Evolutionary conservation across 1,140 invertebrate species (phyloP).

Genomic region (Goniozus legneri): DNA sequence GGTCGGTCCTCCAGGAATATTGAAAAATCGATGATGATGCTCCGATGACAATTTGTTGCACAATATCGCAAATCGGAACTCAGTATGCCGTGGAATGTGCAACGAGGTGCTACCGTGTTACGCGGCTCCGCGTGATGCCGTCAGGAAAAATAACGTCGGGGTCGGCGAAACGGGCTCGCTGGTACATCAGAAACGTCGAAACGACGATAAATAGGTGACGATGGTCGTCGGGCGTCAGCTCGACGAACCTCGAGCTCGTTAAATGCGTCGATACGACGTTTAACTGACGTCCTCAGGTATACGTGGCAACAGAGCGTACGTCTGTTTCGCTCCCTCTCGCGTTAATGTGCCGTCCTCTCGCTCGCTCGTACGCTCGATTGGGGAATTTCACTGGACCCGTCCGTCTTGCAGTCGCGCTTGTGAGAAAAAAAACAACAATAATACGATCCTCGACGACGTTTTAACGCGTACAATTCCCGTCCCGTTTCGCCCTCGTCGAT

Average conservation of each 20-base stretch:
- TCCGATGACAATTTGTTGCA: conserved; percentile 32
- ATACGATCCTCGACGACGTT: background rate
- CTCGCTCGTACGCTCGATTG: conserved; percentile 49
- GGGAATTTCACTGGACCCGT: conserved; percentile 35
- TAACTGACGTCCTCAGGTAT: conserved; percentile 28
- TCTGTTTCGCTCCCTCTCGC: too few species aligned
- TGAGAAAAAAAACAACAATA: background rate
- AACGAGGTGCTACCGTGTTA: conserved; percentile 53
- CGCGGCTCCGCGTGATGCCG: conserved; percentile 52
- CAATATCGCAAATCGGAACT: conserved; percentile 22
- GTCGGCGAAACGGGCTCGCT: conserved; percentile 18
- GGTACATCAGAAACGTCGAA: conserved; percentile 16
- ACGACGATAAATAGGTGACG: conserved; percentile 15
- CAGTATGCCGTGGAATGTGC: conserved; percentile 52
- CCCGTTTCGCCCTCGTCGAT: too few species aligned
- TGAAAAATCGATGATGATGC: conserved; percentile 17
- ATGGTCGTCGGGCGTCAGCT: too few species aligned
- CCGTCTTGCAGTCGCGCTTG: conserved; percentile 21
- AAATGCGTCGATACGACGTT: conserved; percentile 10
- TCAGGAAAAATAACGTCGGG: conserved; percentile 31
- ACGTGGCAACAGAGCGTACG: conserved; percentile 50
- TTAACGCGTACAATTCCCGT: background rate
- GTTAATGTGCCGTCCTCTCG: conserved; percentile 35
- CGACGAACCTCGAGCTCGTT: too few species aligned
- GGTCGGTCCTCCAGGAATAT: conserved; percentile 27